Base-by-base conservation (phyloP, 2,888 invertebrate genomes). In the Brachylomia viminalis region DNA sequence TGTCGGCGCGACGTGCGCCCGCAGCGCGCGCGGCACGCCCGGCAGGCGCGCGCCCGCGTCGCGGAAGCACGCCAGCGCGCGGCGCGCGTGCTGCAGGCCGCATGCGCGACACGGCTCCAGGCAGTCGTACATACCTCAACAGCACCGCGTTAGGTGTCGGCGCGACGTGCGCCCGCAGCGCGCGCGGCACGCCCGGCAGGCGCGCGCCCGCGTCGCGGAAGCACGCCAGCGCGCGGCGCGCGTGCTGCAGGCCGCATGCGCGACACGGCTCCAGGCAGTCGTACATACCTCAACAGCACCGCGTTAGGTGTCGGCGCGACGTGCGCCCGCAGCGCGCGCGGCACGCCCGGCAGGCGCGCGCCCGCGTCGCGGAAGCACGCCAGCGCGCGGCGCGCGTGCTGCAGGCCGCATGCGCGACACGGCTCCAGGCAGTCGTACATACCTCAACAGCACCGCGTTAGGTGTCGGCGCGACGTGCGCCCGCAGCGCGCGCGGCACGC, bases 91-190 rank as follows among this genome's bases (percentile, higher is more conserved):
- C 74, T 97, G 97, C 20, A 98, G 92, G 0, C 98, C 97, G 90
- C 98, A 98, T 72, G 97, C 98, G 54, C 98, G 97, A 91, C 99
- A 99, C 97, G 98, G 98, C 91, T 98, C 98, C 84, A 98, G 95
- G 92, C 98, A 99, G 86, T 97, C n/a, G n/a, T n/a, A n/a, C n/a
- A n/a, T n/a, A n/a, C n/a, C n/a, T n/a, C n/a, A n/a, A n/a, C n/a
- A n/a, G n/a, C n/a, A n/a, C n/a, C n/a, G n/a, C n/a, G n/a, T n/a
- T n/a, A n/a, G 95, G 94, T 0, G 96, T 96, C 0, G 96, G 96
- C 20, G 96, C 96, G 0, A 90, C 92, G 73, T 96, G 96, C 0
- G 96, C 96, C 70, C 89, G 91, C 78, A 96, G 78, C 45, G 87
- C 86, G 8, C 95, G 79, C 0, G 98, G 98, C n/a, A 98, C 98